Conservation (phyloP, 1,140 invertebrate genomes). For the Drosophila melanica region DNA sequence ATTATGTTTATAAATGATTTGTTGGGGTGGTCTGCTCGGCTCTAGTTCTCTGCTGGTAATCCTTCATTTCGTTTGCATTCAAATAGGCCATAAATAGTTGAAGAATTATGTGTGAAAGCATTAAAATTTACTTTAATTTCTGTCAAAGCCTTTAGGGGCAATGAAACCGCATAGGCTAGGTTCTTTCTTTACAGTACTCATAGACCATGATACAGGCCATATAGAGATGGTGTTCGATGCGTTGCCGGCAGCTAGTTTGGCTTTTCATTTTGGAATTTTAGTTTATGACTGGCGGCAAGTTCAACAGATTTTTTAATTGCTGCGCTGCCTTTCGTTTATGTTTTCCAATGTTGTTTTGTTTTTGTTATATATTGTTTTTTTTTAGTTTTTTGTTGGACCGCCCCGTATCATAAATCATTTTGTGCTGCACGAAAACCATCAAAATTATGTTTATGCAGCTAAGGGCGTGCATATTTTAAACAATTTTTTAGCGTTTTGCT, state of each 20-base stretch:
- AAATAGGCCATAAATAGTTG: constrained; percentile 47
- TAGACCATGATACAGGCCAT: not conserved
- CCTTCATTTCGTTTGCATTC: constrained; percentile 56
- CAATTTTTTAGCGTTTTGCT: constrained; percentile 50
- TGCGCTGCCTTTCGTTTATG: constrained; percentile 54
- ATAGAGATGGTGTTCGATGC: not conserved
- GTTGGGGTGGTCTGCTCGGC: constrained; percentile 67
- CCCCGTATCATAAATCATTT: constrained; percentile 73
- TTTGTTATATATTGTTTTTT: constrained; percentile 18
- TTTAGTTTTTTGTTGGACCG: constrained; percentile 35
- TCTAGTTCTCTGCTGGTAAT: constrained; percentile 33
- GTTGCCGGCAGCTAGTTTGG: constrained; percentile 14
- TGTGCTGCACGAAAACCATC: constrained; percentile 14
- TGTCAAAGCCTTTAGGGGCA: constrained; percentile 51
- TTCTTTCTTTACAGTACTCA: constrained; percentile 1
- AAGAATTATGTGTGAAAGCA: constrained; percentile 74
- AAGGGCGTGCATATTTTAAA: constrained; percentile 55
- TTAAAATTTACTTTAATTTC: constrained; percentile 67
- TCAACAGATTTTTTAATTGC: constrained; percentile 80
- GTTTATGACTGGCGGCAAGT: constrained; percentile 70
- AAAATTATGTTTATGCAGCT: constrained; percentile 27
- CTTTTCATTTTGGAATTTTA: constrained; percentile 40
- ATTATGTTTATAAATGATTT: constrained; percentile 80
- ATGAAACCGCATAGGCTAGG: constrained; percentile 24
- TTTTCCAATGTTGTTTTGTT: constrained; percentile 62